A percentile compares a stretch with the other conserved stretches of the same genome.
Conservation (phyloP, 2,113 vertebrate species). For the Procavia capensis region DNA sequence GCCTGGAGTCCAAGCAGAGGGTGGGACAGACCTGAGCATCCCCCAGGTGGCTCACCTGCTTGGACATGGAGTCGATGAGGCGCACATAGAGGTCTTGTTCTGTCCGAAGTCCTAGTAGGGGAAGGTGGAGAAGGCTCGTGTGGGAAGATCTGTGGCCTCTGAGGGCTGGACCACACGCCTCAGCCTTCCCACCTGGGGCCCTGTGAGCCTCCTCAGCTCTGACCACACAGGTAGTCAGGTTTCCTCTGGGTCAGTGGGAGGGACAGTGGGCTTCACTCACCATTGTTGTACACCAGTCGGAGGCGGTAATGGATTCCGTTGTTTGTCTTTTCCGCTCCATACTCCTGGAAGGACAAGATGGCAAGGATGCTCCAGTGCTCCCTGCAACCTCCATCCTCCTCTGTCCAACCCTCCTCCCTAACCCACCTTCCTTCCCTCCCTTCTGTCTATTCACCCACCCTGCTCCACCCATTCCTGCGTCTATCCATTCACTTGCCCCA, state of each 20-base stretch:
- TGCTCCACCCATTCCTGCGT: not conserved
- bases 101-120: constrained; percentile 90
- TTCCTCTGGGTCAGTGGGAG: not conserved
- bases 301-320: constrained; percentile 97
- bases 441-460: not conserved
- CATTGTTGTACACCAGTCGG: constrained; percentile 96
- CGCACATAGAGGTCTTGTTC: constrained; percentile 95
- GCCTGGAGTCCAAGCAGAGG: not conserved
- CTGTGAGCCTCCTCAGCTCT: not conserved
- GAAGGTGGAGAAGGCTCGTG: not conserved
- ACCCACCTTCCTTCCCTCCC: not conserved
- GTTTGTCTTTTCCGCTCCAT: constrained; percentile 95
- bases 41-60: constrained; percentile 90
- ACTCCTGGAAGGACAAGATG: constrained; percentile 80
- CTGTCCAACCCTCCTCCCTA: not conserved
- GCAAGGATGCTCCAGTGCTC: not conserved
- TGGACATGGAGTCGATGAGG: constrained; percentile 96
- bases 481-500: not conserved
- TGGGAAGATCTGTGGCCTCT: not conserved
- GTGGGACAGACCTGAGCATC: not conserved
- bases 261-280: constrained; percentile 83
- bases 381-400: not conserved
- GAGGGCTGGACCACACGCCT: not conserved
- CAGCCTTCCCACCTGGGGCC: not conserved
- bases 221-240: not conserved